These are phyloP conservation scores for Platalea minor DNA, from an alignment of 2,797 vertebrate species.

Conservation along the genomic window DNA sequence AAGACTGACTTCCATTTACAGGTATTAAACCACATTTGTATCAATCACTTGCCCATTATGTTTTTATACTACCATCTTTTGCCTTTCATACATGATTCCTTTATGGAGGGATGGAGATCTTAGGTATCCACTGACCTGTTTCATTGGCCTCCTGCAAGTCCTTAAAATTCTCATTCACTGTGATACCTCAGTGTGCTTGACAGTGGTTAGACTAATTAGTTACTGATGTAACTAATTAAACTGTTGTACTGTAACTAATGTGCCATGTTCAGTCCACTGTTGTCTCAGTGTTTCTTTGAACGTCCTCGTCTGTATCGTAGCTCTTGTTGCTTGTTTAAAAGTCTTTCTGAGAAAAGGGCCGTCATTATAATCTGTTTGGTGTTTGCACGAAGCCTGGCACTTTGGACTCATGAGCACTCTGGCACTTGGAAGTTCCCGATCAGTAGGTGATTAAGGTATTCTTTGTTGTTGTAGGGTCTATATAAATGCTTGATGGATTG, in stretches of 20 bases:
- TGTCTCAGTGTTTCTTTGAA: neutral
- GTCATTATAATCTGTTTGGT: neutral
- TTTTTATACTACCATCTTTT: neutral
- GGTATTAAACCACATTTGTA: neutral
- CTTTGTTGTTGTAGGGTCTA: neutral
- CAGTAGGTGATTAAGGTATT: neutral
- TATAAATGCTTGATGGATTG: neutral
- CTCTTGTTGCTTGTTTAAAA: neutral
- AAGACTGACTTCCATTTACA: neutral
- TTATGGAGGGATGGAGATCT: neutral
- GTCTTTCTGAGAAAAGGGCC: neutral
- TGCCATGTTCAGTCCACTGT: neutral
- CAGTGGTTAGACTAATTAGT: neutral
- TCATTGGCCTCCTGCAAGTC: neutral
- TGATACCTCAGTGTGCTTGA: neutral
- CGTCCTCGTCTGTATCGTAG: neutral
- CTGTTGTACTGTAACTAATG: neutral
- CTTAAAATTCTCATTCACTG: neutral
- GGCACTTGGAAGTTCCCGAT: neutral
- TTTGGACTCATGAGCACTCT: neutral
- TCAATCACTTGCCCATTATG: neutral
- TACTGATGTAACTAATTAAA: neutral
- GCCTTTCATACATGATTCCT: neutral
- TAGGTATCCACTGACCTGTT: neutral
- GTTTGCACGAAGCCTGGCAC: neutral